A percentile compares a stretch with the other conserved stretches of the same genome.
Evolutionary conservation across 2,113 vertebrate species (phyloP).

Genomic region (Hydropotes inermis): DNA sequence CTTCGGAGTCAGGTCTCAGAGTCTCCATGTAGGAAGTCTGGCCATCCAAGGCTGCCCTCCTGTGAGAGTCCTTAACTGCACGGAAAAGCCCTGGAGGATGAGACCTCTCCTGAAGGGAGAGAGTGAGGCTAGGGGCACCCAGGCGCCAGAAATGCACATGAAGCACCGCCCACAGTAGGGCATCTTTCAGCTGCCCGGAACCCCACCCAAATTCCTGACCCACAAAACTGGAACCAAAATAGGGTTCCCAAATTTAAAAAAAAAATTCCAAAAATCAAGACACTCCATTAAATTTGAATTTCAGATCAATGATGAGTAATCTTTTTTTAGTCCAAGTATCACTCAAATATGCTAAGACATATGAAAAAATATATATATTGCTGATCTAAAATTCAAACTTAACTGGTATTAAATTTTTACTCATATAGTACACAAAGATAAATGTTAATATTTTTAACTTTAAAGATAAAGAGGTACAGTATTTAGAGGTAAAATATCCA

Average conservation of each 20-base stretch:
- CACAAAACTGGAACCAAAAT: not conserved
- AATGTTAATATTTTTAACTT: not conserved
- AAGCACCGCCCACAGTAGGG: not conserved
- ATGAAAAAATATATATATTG: not conserved
- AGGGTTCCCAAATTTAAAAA: not conserved
- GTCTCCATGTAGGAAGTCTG: not conserved
- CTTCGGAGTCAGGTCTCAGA: not conserved
- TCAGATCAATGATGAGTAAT: not conserved
- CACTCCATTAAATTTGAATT: not conserved
- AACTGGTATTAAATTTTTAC: not conserved
- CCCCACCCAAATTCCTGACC: not conserved
- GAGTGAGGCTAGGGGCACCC: too few relatives aligned
- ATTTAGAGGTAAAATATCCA: not conserved
- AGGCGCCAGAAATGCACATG: fast-evolving
- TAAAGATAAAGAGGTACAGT: not conserved
- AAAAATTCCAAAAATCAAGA: not conserved
- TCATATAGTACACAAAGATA: not conserved
- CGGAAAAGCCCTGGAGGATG: not conserved
- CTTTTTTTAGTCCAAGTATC: not conserved
- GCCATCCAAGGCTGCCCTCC: not conserved
- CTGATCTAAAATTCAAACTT: not conserved
- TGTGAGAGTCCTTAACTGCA: not conserved
- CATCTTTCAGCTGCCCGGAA: too few relatives aligned
- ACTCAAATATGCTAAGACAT: not conserved
- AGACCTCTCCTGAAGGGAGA: not conserved